Base-by-base conservation (phyloP, 2,888 invertebrate species). In the Zelleria hepariella region DNA sequence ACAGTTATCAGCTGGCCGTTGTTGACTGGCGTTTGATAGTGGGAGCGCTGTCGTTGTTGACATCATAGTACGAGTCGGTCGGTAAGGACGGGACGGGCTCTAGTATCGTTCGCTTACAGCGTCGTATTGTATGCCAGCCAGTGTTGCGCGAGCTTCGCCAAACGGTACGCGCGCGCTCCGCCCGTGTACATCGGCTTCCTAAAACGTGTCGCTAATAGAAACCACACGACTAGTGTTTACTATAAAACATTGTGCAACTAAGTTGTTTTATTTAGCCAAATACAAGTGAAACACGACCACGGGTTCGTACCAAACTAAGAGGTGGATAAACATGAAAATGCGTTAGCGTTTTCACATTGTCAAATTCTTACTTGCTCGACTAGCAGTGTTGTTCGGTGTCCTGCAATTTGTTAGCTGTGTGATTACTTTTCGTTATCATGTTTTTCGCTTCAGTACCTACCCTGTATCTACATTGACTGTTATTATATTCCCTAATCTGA, bases 141-240 rank as follows among this genome's bases (percentile, higher is more conserved):
- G 86, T 86, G 78, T 78, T 75, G 81, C 75, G 82, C 83, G 83
- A 80, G 73, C 83, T 71, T 77, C 77, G 73, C 75, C 74, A 86
- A 78, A 79, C 80, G 79, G 79, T 83, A 74, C 75, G 74, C 73
- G 72, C 74, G 78, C 76, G 73, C 67, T 69, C 65, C n/a, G n/a
- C n/a, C n/a, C n/a, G n/a, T 68, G 63, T 67, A 69, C 69, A 47
- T 15, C 42, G 32, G 21, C 20, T 54, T 54, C 57, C 25, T 57
- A 10, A 49, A 25, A 49, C 25, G 20, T 51, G 25, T 18, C 24
- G 54, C 18, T 51, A 23, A 51, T 51, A 20, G 51, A 20, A 51
- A 51, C 21, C 54, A 26, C 54, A 54, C 54, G 54, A 54, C 10
- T 23, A 10, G 51, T 51, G n/a, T 54, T 54, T 25, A 54, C 26